phyloP scores from a whole-genome alignment of 2,113 vertebrate genomes.

The Romanogobio albipinnatus region DNA sequence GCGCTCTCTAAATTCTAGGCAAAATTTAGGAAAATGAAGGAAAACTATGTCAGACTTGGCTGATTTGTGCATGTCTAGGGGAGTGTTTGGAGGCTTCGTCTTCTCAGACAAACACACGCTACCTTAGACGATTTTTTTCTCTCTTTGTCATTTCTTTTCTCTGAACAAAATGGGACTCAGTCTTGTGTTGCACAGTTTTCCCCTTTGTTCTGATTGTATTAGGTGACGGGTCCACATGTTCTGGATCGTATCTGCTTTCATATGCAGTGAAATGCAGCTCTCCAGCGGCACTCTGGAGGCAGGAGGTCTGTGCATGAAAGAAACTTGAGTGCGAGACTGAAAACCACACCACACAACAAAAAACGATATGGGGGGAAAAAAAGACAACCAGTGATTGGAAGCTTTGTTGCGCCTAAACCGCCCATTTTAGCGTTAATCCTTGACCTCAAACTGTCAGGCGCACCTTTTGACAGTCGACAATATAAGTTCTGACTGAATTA shows the following conservation, averaged over 20 bases:
- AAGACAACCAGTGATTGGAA: constrained; percentile 45
- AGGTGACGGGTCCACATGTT: constrained; percentile 34
- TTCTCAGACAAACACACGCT: not conserved
- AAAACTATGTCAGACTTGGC: not conserved
- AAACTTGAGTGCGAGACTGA: constrained; percentile 47
- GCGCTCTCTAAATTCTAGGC: not conserved
- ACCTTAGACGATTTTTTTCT: not conserved
- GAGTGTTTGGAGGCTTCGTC: not conserved
- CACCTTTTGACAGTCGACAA: not conserved
- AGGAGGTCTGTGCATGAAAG: constrained; percentile 22
- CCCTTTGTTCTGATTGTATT: constrained; percentile 47
- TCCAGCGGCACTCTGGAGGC: constrained; percentile 31
- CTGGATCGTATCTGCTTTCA: constrained; percentile 44
- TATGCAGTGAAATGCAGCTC: constrained; percentile 47
- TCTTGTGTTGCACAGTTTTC: constrained; percentile 17
- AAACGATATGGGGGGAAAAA: constrained; percentile 29
- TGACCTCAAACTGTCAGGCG: constrained; percentile 21
- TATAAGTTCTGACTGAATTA: not conserved
- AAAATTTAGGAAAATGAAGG: constrained; percentile 15
- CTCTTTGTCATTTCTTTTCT: not conserved
- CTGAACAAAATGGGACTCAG: not conserved
- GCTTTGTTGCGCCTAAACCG: constrained; percentile 38
- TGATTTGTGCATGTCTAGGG: not conserved
- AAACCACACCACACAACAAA: constrained; percentile 46
- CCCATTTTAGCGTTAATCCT: constrained; percentile 37